Evolutionary conservation across 2,888 invertebrate species (phyloP), one percentile per base, ranked within the genome.

Genomic region (Erebia epiphron): DNA sequence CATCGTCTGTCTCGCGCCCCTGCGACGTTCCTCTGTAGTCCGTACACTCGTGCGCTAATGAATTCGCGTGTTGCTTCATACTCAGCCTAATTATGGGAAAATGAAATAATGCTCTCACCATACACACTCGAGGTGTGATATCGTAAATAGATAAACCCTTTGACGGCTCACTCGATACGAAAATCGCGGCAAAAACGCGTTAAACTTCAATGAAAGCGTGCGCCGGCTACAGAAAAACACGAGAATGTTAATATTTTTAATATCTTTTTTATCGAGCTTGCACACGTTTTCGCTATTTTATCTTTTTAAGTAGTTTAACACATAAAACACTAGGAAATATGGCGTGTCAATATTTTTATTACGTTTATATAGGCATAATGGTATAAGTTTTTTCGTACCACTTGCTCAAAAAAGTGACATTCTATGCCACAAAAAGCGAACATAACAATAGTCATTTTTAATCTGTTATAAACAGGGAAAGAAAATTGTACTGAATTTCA

Each of bases 1-100:
- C 75, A 78, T 77, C 77, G 76, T 75, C 73, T 74, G 58, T 70
- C 74, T 79, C 82, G 80, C 82, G 83, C 82, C 81, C 77, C 80
- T 79, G 77, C 80, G 79, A 79, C 82, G 80, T 74, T 75, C 73
- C 79, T 80, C 79, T 80, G 75, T 77, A 79, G 79, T 80, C 79
- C 80, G 75, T 77, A 79, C 80, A 78, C 76, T 78, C 81, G 78
- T 82, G 81, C 78, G 77, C 80, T 85, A 83, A 85, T 84, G 82
- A 84, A 84, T 83, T 84, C 84, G 81, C 85, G 82, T 85, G 85
- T 82, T 84, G 79, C 79, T 79, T 77, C 76, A 69, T 70, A 70
- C 72, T 61, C 75, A 78, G 78, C 78, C 79, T 83, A 78, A 82
- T 83, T 82, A 84, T 82, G 82, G 77, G 81, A 84, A 83, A 80